Evolutionary conservation across 2,797 vertebrate genomes (phyloP).

Genomic region (Megaceryle alcyon): DNA sequence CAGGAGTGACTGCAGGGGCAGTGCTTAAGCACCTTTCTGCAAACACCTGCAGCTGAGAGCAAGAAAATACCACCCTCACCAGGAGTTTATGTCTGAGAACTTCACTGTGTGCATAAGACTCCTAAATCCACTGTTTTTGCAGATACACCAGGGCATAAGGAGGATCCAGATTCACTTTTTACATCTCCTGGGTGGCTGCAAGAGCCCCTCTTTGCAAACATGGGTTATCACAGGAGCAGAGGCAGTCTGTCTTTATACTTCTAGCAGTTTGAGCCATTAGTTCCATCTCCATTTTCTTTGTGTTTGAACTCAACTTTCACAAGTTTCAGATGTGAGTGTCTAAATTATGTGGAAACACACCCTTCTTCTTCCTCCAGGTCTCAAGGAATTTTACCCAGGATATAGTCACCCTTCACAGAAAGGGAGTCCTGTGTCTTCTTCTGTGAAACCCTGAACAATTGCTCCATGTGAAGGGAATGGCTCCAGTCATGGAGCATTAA

Average conservation of each 20-base stretch:
- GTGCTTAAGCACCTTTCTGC: neutral
- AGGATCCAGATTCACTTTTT: neutral
- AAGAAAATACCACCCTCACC: neutral
- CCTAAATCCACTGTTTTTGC: neutral
- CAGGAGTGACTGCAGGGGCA: neutral
- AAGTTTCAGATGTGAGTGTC: rapidly evolving
- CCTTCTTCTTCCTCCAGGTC: neutral
- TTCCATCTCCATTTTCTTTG: neutral
- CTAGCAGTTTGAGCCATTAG: neutral
- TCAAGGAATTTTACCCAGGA: neutral
- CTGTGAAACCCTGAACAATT: neutral
- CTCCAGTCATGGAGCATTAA: neutral
- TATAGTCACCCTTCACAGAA: neutral
- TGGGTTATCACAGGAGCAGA: neutral
- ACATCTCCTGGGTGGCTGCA: neutral
- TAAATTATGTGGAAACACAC: neutral
- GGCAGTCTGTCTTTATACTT: neutral
- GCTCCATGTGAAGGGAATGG: neutral
- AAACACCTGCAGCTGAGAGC: neutral
- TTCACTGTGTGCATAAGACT: neutral
- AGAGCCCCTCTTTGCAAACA: neutral
- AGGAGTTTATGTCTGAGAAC: neutral
- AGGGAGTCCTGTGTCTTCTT: neutral
- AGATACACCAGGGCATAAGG: neutral
- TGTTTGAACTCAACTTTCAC: neutral